These are phyloP conservation scores for Orientallactaga sibirica DNA, from an alignment of 2,797 vertebrate species.

Conservation along the genomic window DNA sequence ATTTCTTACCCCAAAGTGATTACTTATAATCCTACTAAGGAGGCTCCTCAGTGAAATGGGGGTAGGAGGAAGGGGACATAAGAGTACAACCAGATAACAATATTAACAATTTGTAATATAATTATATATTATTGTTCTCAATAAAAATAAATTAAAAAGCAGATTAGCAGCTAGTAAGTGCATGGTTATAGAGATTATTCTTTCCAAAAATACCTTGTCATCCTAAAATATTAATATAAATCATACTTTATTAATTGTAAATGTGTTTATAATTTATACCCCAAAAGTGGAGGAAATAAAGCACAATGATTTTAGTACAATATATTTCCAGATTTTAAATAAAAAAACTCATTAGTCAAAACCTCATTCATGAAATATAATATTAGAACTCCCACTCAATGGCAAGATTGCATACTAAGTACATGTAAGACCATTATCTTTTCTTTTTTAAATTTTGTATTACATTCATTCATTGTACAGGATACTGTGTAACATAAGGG, in stretches of 20 bases:
- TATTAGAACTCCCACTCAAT: neutral
- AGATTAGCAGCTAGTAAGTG: constrained; percentile 2
- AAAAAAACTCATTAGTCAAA: constrained; percentile 1
- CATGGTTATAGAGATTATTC: constrained; percentile 40
- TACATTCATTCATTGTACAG: no score
- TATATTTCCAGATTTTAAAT: neutral
- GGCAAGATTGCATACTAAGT: neutral
- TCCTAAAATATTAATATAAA: neutral
- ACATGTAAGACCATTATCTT: neutral
- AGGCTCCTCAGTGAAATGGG: no score
- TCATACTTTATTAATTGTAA: neutral
- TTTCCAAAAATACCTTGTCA: neutral
- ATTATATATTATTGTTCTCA: no score
- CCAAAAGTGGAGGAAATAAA: neutral
- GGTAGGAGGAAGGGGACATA: no score
- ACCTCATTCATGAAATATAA: neutral
- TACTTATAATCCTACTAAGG: no score
- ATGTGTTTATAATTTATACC: neutral
- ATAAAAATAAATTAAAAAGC: neutral
- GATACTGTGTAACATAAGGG: no score
- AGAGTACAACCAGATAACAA: no score
- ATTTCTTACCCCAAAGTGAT: no score
- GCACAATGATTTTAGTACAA: neutral
- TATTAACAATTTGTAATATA: no score
- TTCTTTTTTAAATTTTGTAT: no score